These are phyloP conservation scores for Drosophila quinaria DNA, from an alignment of 2,888 invertebrate genomes.

Conservation along the genomic window DNA sequence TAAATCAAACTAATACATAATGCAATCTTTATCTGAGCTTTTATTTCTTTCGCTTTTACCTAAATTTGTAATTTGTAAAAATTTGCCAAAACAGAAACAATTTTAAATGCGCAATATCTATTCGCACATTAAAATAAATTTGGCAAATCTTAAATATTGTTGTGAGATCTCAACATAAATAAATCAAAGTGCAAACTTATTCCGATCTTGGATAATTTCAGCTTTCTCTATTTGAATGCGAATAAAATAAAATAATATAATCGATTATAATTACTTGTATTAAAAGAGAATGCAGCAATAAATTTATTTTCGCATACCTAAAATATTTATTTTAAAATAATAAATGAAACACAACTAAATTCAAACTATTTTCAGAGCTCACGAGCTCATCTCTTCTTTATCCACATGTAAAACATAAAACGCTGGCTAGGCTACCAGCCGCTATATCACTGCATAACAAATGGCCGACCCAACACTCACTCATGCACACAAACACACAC, in stretches of 20 bases:
- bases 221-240: too few species aligned
- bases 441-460: constrained; percentile 74
- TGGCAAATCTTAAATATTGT: too few species aligned
- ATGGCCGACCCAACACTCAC: constrained; percentile 59
- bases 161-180: too few species aligned
- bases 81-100: not conserved
- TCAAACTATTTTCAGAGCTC: not conserved
- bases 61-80: too few species aligned
- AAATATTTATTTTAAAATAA: not conserved
- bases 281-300: not conserved
- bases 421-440: constrained; percentile 52
- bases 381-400: constrained; percentile 58
- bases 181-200: too few species aligned
- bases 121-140: too few species aligned
- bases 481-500: constrained; percentile 28
- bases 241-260: too few species aligned
- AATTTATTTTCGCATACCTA: not conserved
- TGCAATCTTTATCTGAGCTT: not conserved
- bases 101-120: too few species aligned
- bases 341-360: not conserved
- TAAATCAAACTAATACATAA: not conserved
- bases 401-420: constrained; percentile 57
- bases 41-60: too few species aligned
- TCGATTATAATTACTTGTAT: too few species aligned
- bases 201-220: too few species aligned